Evolutionary conservation across 2,113 vertebrate genomes (phyloP), one percentile per base, ranked within the genome.

Genomic region (Melanotaenia duboulayi): DNA sequence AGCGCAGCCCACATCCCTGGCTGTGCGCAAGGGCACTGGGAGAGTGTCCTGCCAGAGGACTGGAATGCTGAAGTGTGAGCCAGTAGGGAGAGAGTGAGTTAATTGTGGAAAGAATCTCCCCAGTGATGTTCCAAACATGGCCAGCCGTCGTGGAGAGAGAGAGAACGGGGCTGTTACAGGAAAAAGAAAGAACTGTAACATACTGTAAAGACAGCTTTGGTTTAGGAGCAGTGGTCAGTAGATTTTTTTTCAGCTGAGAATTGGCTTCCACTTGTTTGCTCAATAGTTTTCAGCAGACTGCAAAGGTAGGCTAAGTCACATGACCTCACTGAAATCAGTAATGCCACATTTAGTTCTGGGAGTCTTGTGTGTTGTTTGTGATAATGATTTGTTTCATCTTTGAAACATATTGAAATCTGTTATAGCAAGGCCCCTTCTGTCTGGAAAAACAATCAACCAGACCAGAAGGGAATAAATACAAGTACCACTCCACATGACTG

Each of bases 41-140:
- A 75, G 65, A 42, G 65, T 76, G 81, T 80, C 65, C 69, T 87
- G 80, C 71, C 82, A 87, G 82, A 48, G 72, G 46, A 66, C 77
- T 77, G 87, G 91, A 92, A 90, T 92, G 81, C 81, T 86, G 52
- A 62, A 84, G 83, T 81, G 78, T 85, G 81, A 80, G 88, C 88
- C 79, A 87, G 86, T 70, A 28, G 78, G 67, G 81, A 84, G 81
- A 63, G 86, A 44, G 84, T 68, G 81, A 89, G 90, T 89, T 92
- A 91, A 89, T 89, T 92, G 90, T 87, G 87, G 90, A 91, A 90
- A 91, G 83, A 92, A 90, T 91, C 84, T 90, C 71, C 85, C 82
- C 65, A 78, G 86, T 76, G 79, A 87, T 86, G 86, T 77, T 80
- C 85, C 87, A 82, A 83, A 82, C 84, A 82, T 80, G 83, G 66